These are phyloP conservation scores for Hemithea aestivaria DNA, from an alignment of 2,888 invertebrate genomes.

Conservation along the genomic window DNA sequence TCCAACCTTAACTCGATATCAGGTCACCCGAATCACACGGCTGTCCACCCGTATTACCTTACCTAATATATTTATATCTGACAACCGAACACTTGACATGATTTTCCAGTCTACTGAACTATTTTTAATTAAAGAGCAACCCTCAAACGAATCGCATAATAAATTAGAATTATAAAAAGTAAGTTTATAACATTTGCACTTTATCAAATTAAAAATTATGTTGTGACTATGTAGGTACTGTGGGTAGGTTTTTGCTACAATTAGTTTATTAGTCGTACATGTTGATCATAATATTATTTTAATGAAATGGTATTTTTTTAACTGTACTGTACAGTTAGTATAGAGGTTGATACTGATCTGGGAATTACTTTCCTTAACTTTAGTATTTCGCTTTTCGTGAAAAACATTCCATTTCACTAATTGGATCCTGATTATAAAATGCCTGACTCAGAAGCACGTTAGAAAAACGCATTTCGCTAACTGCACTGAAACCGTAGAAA, in stretches of 20 bases:
- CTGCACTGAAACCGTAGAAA: constrained; percentile 9
- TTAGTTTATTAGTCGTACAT: too few relatives aligned
- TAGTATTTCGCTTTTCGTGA: too few relatives aligned
- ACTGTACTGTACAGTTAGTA: too few relatives aligned
- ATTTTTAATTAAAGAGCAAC: constrained; percentile 45
- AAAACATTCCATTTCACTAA: constrained; percentile 2
- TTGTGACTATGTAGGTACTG: too few relatives aligned
- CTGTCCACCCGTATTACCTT: constrained; percentile 52
- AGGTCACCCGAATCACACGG: constrained; percentile 48
- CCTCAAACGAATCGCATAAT: constrained; percentile 20
- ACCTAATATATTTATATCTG: constrained; percentile 44
- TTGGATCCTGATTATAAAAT: not conserved
- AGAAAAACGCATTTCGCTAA: constrained; percentile 4
- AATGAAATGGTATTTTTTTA: too few relatives aligned
- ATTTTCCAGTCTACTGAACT: constrained; percentile 54
- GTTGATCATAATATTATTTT: too few relatives aligned
- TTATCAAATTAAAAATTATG: too few relatives aligned
- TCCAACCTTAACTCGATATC: constrained; percentile 31
- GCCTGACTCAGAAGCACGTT: not conserved
- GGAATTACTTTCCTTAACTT: too few relatives aligned
- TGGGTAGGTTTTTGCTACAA: too few relatives aligned
- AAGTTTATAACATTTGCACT: constrained; percentile 1
- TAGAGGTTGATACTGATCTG: too few relatives aligned
- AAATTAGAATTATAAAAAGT: constrained; percentile 6
- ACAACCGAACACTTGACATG: constrained; percentile 51